phyloP scores from a whole-genome alignment of 1,140 invertebrate species.

The Aphelenchoides avenae region DNA sequence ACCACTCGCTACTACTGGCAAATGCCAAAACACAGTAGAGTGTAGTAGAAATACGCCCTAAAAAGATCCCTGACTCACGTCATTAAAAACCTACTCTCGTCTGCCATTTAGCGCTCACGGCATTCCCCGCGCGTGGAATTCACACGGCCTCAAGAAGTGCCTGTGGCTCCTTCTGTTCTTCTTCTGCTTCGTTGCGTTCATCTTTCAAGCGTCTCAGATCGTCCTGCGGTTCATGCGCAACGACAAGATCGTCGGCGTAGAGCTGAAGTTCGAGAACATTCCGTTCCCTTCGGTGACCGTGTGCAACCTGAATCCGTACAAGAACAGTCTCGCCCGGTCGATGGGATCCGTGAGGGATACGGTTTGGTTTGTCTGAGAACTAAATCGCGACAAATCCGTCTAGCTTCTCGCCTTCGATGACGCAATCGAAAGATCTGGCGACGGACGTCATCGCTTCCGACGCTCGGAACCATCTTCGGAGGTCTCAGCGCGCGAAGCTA shows the following conservation, averaged over 20 bases:
- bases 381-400: too few relatives aligned
- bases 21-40: neutral
- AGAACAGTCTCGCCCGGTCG: constrained; percentile 38
- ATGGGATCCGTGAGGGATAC: constrained; percentile 38
- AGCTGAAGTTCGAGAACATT: constrained; percentile 46
- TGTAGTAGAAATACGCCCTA: neutral
- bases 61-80: too few relatives aligned
- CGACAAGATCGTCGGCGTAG: constrained; percentile 46
- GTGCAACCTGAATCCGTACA: constrained; percentile 43
- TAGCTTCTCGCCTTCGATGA: constrained; percentile 34
- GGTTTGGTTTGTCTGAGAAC: too few relatives aligned
- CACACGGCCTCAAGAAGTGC: constrained; percentile 17
- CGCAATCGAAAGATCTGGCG: constrained; percentile 33
- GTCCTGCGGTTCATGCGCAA: constrained; percentile 42
- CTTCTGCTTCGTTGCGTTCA: constrained; percentile 34
- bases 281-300: constrained; percentile 36
- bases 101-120: constrained; percentile 35
- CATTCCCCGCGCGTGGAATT: constrained; percentile 42
- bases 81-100: too few relatives aligned
- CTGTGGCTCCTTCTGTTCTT: constrained; percentile 46
- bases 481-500: too few relatives aligned
- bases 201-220: constrained; percentile 38
- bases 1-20: too few relatives aligned
- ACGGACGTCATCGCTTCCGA: neutral
- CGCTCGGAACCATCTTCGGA: constrained; percentile 1